These are phyloP conservation scores for Leptinotarsa tumamoca DNA, from an alignment of 2,888 invertebrate genomes.

Conservation along the genomic window DNA sequence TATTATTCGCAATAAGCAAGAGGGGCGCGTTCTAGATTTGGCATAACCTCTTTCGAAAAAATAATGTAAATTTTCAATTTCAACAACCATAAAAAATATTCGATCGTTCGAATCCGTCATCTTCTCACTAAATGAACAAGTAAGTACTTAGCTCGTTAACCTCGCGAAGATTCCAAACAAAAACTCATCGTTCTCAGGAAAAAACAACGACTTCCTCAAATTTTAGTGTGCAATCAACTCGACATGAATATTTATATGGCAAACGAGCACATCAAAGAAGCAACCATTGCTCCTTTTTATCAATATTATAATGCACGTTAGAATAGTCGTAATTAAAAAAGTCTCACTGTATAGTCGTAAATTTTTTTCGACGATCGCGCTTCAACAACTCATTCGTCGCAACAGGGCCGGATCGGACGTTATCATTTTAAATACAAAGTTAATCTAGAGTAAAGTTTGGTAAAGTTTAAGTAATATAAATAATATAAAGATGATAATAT, in stretches of 20 bases:
- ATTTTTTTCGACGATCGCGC: not conserved
- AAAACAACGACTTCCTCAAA: constrained; percentile 17
- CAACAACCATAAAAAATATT: not conserved
- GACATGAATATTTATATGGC: constrained; percentile 19
- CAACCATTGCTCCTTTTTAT: constrained; percentile 14
- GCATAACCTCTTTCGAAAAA: no score
- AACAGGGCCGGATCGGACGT: not conserved
- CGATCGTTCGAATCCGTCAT: not conserved
- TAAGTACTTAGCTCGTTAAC: constrained; percentile 12
- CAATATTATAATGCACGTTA: constrained; percentile 19
- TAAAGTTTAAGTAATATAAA: no score
- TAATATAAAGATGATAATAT: no score
- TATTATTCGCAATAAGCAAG: no score
- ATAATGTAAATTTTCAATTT: no score
- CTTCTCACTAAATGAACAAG: not conserved
- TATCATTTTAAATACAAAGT: no score
- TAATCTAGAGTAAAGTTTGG: no score
- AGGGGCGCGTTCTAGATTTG: no score
- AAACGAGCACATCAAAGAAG: constrained; percentile 12
- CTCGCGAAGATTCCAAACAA: not conserved
- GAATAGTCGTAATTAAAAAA: constrained; percentile 16
- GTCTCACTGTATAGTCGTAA: constrained; percentile 10
- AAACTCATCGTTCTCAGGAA: constrained; percentile 13
- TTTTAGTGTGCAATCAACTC: constrained; percentile 20
- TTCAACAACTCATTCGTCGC: not conserved